Evolutionary conservation across 2,888 invertebrate genomes (phyloP).

Genomic region (Idaea dimidiata): DNA sequence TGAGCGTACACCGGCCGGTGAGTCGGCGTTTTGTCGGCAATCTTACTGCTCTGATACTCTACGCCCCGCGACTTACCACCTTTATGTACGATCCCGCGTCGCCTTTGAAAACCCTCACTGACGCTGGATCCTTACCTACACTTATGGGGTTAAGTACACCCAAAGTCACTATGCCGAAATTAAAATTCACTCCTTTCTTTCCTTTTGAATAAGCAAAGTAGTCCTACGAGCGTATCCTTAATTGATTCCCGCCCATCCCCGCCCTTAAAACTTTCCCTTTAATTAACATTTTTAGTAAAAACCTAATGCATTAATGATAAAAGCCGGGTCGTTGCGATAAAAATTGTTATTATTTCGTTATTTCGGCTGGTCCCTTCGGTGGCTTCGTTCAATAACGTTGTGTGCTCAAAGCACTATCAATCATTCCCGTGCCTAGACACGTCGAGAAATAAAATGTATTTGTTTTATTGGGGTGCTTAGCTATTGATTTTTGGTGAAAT

Average conservation of each 20-base stretch:
- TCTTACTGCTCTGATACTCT: constrained; percentile 50
- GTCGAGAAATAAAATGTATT: constrained; percentile 70
- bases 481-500: constrained; percentile 69
- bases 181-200: constrained; percentile 23
- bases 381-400: constrained; percentile 63
- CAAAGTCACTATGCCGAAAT: constrained; percentile 17
- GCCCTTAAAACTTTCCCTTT: constrained; percentile 33
- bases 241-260: constrained; percentile 33
- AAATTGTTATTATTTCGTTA: constrained; percentile 55
- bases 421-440: constrained; percentile 66
- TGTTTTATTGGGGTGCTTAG: constrained; percentile 61
- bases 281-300: constrained; percentile 38
- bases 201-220: constrained; percentile 6
- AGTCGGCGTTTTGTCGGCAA: constrained; percentile 68
- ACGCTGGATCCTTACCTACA: constrained; percentile 12
- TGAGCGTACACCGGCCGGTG: constrained; percentile 72
- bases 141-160: constrained; percentile 3
- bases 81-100: constrained; percentile 52
- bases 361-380: constrained; percentile 48
- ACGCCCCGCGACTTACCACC: constrained; percentile 44
- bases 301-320: constrained; percentile 54
- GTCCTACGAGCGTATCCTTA: constrained; percentile 16
- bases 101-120: constrained; percentile 23
- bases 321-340: constrained; percentile 37
- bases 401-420: constrained; percentile 75